These are phyloP conservation scores for Autographa pulchrina DNA, from an alignment of 2,888 invertebrate species.

Conservation along the genomic window DNA sequence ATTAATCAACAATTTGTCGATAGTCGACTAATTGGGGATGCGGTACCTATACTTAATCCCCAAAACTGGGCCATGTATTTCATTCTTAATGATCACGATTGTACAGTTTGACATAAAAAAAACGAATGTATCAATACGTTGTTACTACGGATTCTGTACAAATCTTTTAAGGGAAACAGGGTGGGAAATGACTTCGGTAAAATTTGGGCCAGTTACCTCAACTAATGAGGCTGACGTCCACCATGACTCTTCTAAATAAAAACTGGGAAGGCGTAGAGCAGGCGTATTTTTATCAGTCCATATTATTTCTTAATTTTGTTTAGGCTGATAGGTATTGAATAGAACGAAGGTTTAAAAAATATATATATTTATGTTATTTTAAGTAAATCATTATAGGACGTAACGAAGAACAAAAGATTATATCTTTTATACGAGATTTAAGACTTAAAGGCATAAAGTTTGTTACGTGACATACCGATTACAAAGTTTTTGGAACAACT, in stretches of 20 bases:
- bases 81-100: conserved; percentile 34
- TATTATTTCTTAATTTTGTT: too few species aligned
- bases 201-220: conserved; percentile 85
- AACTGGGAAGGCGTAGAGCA: conserved; percentile 69
- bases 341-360: too few species aligned
- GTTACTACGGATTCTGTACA: conserved; percentile 63
- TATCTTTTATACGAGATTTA: too few species aligned
- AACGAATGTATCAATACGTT: conserved; percentile 45
- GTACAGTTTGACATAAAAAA: conserved; percentile 43
- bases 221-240: conserved; percentile 87
- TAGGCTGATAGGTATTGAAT: too few species aligned
- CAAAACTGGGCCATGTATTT: conserved; percentile 39
- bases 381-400: too few species aligned
- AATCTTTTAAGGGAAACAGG: conserved; percentile 75
- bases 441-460: neutral
- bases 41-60: conserved; percentile 21
- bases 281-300: neutral
- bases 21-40: conserved; percentile 44
- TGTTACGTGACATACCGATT: neutral
- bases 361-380: too few species aligned
- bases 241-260: conserved; percentile 81
- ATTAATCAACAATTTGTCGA: conserved; percentile 27
- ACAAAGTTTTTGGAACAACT: neutral
- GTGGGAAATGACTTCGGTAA: conserved; percentile 82
- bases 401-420: too few species aligned